A percentile compares a stretch with the other conserved stretches of the same genome.
phyloP scores from a whole-genome alignment of 2,888 invertebrate genomes.

The Tanytarsus gracilentus region DNA sequence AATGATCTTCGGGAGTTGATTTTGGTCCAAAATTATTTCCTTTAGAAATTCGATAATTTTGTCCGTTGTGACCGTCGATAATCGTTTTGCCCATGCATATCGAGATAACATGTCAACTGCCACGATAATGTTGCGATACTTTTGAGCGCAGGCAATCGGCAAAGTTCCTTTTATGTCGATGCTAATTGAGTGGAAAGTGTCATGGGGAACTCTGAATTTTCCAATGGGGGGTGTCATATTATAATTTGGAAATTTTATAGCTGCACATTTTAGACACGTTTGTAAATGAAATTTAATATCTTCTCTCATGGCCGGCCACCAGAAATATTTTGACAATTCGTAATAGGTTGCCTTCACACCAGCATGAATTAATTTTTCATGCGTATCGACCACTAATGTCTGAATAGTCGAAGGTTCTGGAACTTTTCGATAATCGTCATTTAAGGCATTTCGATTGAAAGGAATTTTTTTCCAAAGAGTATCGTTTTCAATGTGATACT shows the following conservation, averaged over 20 bases:
- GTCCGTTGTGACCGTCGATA: no score
- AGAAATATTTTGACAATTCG: slow-evolving; percentile 23
- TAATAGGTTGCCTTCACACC: slow-evolving; percentile 26
- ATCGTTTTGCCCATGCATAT: no score
- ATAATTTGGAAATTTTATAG: slow-evolving; percentile 21
- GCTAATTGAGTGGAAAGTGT: slow-evolving; percentile 30
- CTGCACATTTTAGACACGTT: slow-evolving; percentile 29
- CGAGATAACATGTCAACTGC: no score
- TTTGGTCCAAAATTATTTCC: no score
- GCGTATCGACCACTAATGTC: slow-evolving; percentile 30
- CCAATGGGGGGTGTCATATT: slow-evolving; percentile 30
- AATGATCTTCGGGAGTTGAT: no score
- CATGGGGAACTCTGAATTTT: neutral
- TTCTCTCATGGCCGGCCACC: slow-evolving; percentile 30
- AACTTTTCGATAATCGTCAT: neutral
- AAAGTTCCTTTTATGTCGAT: slow-evolving; percentile 31
- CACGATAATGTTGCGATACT: slow-evolving; percentile 27
- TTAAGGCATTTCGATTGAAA: neutral
- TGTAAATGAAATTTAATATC: slow-evolving; percentile 27
- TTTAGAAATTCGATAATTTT: no score
- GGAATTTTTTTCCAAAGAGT: neutral
- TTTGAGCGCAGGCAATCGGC: slow-evolving; percentile 29
- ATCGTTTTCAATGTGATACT: neutral
- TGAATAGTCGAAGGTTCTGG: slow-evolving; percentile 10
- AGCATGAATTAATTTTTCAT: slow-evolving; percentile 23